Percentiles rank a stretch among this genome's conserved stretches.
Evolutionary conservation across 2,888 invertebrate genomes (phyloP).

Genomic region (Abscondita cerata): DNA sequence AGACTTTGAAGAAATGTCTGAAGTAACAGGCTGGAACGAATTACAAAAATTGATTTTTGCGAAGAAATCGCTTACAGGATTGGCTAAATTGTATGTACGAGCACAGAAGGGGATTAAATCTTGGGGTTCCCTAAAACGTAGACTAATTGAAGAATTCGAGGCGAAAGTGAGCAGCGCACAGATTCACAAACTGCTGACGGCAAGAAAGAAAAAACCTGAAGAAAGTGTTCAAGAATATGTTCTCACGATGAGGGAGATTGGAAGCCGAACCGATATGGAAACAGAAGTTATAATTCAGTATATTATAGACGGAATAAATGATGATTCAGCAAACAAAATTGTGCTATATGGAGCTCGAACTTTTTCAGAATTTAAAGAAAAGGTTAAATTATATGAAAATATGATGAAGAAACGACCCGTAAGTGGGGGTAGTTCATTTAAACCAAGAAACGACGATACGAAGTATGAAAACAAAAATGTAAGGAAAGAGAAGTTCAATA

Average conservation of each 20-base stretch:
- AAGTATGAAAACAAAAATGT: no score
- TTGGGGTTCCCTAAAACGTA: conserved; percentile 38
- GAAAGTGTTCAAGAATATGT: conserved; percentile 53
- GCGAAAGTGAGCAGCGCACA: conserved; percentile 36
- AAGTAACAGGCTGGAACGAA: conserved; percentile 42
- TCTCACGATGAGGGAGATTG: conserved; percentile 52
- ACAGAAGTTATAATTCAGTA: conserved; percentile 51
- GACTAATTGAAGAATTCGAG: conserved; percentile 40
- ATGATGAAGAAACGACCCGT: neutral
- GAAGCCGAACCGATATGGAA: conserved; percentile 48
- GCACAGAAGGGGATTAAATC: conserved; percentile 40
- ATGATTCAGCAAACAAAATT: conserved; percentile 38
- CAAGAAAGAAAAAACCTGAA: conserved; percentile 46
- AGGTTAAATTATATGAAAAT: conserved; percentile 32
- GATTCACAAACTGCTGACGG: conserved; percentile 36
- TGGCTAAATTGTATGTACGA: conserved; percentile 44
- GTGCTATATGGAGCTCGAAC: conserved; percentile 40
- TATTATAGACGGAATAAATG: conserved; percentile 52
- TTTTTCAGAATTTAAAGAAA: conserved; percentile 36
- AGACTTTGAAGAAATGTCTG: conserved; percentile 44
- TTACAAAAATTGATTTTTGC: conserved; percentile 45
- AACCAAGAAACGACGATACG: no score
- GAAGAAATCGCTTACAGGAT: conserved; percentile 43
- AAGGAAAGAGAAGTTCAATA: neutral
- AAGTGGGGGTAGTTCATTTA: no score